These are phyloP conservation scores for Pogonomyrmex barbatus DNA, from an alignment of 1,140 invertebrate genomes.

Conservation along the genomic window DNA sequence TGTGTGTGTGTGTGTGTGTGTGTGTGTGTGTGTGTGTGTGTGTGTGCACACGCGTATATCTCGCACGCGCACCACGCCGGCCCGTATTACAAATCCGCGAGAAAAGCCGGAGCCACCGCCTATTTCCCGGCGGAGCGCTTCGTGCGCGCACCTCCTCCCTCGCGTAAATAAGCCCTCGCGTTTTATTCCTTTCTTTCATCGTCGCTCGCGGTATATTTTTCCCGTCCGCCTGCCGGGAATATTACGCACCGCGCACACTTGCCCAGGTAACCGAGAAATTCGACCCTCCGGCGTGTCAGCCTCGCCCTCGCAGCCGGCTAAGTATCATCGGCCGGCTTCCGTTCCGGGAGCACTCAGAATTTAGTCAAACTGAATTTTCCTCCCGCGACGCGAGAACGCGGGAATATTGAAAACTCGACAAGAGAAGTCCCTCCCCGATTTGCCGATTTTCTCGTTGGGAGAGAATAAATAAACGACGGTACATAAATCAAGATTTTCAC, in stretches of 20 bases:
- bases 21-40: neutral
- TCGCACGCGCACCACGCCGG: neutral
- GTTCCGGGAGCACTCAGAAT: slow-evolving; percentile 45
- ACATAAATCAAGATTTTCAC: neutral
- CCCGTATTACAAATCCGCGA: slow-evolving; percentile 44
- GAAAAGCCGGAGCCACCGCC: slow-evolving; percentile 64
- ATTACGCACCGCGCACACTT: slow-evolving; percentile 65
- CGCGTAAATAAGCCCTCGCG: slow-evolving; percentile 74
- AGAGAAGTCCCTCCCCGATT: neutral
- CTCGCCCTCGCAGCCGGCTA: slow-evolving; percentile 43
- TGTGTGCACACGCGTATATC: neutral
- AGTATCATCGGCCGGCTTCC: slow-evolving; percentile 56
- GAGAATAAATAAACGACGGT: neutral
- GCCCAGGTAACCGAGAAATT: slow-evolving; percentile 74
- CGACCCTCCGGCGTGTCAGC: slow-evolving; percentile 64
- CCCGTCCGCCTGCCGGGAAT: slow-evolving; percentile 56
- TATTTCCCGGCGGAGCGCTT: slow-evolving; percentile 68
- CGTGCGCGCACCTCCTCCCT: neutral
- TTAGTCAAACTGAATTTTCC: neutral
- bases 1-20: neutral
- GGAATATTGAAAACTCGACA: neutral
- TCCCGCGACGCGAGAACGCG: neutral
- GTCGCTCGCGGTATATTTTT: slow-evolving; percentile 69
- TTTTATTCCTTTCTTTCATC: slow-evolving; percentile 72
- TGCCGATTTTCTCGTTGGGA: neutral